Base-by-base conservation (phyloP, 2,888 invertebrate species). In the Trissolcus japonicus region DNA sequence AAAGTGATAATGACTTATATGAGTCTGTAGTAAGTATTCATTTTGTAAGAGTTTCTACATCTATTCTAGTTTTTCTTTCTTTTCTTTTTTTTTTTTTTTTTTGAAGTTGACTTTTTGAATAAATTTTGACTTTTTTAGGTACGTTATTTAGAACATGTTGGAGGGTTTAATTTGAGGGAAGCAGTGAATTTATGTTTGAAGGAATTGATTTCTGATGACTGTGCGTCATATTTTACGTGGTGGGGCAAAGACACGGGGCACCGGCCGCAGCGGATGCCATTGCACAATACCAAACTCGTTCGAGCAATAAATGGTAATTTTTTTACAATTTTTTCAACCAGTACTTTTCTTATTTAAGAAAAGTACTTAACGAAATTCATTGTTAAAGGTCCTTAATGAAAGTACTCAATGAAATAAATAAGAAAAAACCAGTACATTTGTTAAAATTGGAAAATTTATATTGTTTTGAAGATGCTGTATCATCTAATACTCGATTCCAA, bases 111-210 rank as follows among this genome's bases (percentile, higher is more conserved):
- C 16, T 14, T 6, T 46, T 51, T n/a, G n/a, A n/a, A n/a, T n/a
- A n/a, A 1, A 17, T 11, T 16, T 51, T 16, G 16, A 19, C 7
- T 68, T 48, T 35, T 14, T 55, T 46, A 80, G 80, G 79, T 80
- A 11, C 69, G 67, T 53, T 80, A 80, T 57, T 74, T 80, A 6
- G 76, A 74, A 25, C 76, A 78, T 25, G 73, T 80, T 6, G 79
- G 80, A 29, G 80, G 80, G 6, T 80, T 76, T 43, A 80, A 50
- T 74, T 68, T 80, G 57, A 60, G 79, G 51, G 80, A 80, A 65
- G 78, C 79, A 1, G 76, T 78, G 19, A 80, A 76, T 76, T 76
- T 79, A 17, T 79, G 80, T 65, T 17, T 80, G 6, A 79, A 78
- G 41, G 80, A 78, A 48, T 41, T 76, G 1, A 65, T 79, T 56